phyloP scores from a whole-genome alignment of 2,888 invertebrate genomes.

The Clanis bilineata region DNA sequence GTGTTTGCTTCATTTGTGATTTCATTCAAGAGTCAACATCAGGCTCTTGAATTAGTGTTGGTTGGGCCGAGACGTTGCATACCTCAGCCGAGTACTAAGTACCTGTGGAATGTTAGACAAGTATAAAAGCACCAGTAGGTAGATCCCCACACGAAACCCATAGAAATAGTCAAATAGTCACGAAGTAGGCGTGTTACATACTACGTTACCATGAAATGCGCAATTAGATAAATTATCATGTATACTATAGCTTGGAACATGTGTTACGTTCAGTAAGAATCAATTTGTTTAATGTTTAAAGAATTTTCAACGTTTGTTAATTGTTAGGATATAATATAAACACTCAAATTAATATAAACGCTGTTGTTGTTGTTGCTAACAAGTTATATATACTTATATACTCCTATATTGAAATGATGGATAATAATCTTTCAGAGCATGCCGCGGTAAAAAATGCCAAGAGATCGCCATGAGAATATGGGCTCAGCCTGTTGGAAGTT shows the following conservation, averaged over 20 bases:
- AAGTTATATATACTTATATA: slow-evolving; percentile 73
- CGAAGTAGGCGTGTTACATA: slow-evolving; percentile 32
- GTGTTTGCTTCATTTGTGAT: background rate
- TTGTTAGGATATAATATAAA: slow-evolving; percentile 62
- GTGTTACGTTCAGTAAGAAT: slow-evolving; percentile 7
- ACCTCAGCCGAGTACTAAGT: slow-evolving; percentile 5
- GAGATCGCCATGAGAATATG: slow-evolving; percentile 28
- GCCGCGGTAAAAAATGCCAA: slow-evolving; percentile 44
- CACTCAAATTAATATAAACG: slow-evolving; percentile 71
- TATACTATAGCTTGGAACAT: background rate
- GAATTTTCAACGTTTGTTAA: slow-evolving; percentile 31
- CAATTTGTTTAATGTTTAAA: slow-evolving; percentile 10
- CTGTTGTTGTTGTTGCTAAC: slow-evolving; percentile 82
- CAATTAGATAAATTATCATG: slow-evolving; percentile 20
- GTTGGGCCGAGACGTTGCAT: background rate
- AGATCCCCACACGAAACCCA: slow-evolving; percentile 53
- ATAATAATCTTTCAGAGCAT: slow-evolving; percentile 43
- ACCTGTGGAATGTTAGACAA: background rate
- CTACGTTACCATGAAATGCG: slow-evolving; percentile 24
- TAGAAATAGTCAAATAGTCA: slow-evolving; percentile 45
- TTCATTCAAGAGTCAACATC: background rate
- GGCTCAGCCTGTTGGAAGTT: slow-evolving; percentile 29
- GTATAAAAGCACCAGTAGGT: slow-evolving; percentile 54
- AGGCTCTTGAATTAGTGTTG: background rate
- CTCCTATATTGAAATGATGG: slow-evolving; percentile 56